Evolutionary conservation across 2,888 invertebrate species (phyloP).

Genomic region (Chrysodeixis includens): DNA sequence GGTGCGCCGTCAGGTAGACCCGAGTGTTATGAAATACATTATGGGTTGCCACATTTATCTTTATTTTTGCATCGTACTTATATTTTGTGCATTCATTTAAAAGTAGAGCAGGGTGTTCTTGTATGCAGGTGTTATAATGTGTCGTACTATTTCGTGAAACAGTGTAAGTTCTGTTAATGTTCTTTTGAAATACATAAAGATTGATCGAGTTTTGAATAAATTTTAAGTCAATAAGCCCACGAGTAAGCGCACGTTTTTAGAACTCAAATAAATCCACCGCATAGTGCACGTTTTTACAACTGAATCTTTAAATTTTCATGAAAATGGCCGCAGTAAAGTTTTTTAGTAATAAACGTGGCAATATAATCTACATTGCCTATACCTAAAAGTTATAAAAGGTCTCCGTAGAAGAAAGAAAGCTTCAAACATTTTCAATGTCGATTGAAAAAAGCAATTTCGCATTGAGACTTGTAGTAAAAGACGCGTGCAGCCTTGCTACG

Average conservation of each 20-base stretch:
- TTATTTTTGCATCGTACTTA: background rate
- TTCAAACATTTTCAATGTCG: background rate
- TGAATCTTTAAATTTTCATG: conserved; percentile 1
- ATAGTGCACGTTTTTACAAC: background rate
- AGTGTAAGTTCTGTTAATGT: too few relatives aligned
- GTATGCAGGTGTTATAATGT: too few relatives aligned
- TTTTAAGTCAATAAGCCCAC: background rate
- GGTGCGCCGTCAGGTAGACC: conserved; percentile 32
- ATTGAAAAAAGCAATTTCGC: background rate
- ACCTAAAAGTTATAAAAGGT: background rate
- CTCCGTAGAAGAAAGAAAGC: background rate
- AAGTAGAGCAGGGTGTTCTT: too few relatives aligned
- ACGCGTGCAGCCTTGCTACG: background rate
- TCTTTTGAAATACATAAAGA: background rate
- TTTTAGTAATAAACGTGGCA: background rate
- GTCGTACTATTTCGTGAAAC: too few relatives aligned
- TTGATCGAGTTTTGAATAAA: background rate
- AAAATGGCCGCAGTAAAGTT: background rate
- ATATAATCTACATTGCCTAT: background rate
- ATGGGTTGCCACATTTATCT: background rate
- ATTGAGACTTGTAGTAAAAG: background rate
- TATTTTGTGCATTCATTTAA: background rate
- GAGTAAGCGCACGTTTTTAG: background rate
- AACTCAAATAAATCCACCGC: background rate
- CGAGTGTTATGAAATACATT: conserved; percentile 40